These are phyloP conservation scores for Antheraea assamensis DNA, from an alignment of 2,888 invertebrate species.

Conservation along the genomic window DNA sequence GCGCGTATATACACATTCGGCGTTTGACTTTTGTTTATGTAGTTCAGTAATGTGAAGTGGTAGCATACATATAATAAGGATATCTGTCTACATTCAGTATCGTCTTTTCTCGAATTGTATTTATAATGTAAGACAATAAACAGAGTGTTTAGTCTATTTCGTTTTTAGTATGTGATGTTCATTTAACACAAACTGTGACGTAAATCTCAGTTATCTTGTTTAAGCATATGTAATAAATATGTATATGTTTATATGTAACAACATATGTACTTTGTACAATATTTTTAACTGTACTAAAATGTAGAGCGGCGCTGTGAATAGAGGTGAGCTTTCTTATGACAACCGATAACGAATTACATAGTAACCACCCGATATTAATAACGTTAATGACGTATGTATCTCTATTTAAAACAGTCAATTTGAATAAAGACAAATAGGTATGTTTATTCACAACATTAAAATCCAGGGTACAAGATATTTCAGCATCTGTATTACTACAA, in stretches of 20 bases:
- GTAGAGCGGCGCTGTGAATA: background rate
- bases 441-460: background rate
- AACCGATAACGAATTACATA: background rate
- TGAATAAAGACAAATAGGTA: background rate
- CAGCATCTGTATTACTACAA: background rate
- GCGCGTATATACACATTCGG: too few relatives aligned
- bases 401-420: background rate
- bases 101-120: background rate
- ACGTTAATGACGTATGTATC: background rate
- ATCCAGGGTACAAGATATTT: background rate
- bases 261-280: background rate
- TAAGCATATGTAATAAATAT: background rate
- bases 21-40: too few relatives aligned
- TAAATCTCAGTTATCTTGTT: background rate
- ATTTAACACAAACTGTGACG: background rate
- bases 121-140: background rate
- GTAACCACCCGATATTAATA: background rate
- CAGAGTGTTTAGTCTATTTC: background rate
- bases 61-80: background rate
- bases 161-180: background rate
- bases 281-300: background rate
- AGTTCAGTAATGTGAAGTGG: background rate
- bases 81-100: background rate
- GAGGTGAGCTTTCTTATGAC: background rate
- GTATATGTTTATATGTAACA: background rate